A percentile compares a stretch with the other conserved stretches of the same genome.
Conservation (phyloP, 2,113 vertebrate species). For the Myotis lucifugus region DNA sequence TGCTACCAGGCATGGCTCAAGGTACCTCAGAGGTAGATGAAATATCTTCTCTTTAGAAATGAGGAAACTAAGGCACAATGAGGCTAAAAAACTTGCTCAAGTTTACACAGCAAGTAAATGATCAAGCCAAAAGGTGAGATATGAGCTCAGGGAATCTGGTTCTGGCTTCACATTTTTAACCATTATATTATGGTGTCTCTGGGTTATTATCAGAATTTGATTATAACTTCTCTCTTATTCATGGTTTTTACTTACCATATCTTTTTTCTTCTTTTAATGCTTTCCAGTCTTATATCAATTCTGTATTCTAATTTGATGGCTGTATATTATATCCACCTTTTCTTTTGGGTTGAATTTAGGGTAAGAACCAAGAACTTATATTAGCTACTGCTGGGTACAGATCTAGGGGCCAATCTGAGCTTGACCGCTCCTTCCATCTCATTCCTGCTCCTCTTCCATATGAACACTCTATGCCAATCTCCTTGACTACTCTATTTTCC, state of each 20-base stretch:
- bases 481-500: background rate
- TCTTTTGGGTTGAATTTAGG: background rate
- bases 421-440: background rate
- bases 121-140: background rate
- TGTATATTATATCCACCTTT: background rate
- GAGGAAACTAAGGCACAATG: background rate
- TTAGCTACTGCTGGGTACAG: background rate
- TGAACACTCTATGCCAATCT: too few relatives aligned
- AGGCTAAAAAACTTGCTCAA: background rate
- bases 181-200: background rate
- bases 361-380: background rate
- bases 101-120: background rate
- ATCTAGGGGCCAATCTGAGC: background rate
- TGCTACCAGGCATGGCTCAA: background rate
- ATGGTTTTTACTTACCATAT: background rate
- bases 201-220: background rate
- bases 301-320: background rate
- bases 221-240: background rate
- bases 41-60: background rate
- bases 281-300: background rate
- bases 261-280: background rate
- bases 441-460: background rate
- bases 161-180: background rate
- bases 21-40: background rate
- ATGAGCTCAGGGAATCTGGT: background rate